Conservation (phyloP, 1,140 invertebrate genomes). For the Aphelenchoides fujianensis region DNA sequence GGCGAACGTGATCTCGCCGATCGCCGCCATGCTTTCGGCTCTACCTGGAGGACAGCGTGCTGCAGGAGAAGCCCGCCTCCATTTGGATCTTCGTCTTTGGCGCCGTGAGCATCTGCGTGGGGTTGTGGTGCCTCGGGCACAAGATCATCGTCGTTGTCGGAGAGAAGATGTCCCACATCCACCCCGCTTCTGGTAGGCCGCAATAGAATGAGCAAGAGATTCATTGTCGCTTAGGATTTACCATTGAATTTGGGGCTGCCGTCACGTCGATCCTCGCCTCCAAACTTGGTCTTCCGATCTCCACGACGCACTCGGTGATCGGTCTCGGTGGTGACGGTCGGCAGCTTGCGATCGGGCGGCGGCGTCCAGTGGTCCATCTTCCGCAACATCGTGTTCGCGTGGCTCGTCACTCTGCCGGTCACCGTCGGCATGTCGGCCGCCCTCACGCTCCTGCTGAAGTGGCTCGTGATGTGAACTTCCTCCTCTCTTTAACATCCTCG, state of each 20-base stretch:
- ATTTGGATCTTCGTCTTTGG: slow-evolving; percentile 74
- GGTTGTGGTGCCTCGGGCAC: slow-evolving; percentile 88
- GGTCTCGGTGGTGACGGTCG: slow-evolving; percentile 35
- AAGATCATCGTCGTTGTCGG: slow-evolving; percentile 92
- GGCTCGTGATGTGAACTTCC: too few species aligned
- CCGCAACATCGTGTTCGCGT: slow-evolving; percentile 86
- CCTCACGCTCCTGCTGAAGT: slow-evolving; percentile 17
- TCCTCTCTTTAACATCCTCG: too few species aligned
- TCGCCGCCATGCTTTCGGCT: slow-evolving; percentile 32
- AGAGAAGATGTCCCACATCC: slow-evolving; percentile 88
- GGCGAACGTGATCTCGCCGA: slow-evolving; percentile 42
- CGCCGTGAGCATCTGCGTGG: slow-evolving; percentile 86
- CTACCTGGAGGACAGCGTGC: slow-evolving; percentile 26
- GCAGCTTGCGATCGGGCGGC: slow-evolving; percentile 31
- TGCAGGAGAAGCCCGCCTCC: slow-evolving; percentile 34
- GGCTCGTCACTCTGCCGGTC: slow-evolving; percentile 88
- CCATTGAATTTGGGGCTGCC: slow-evolving; percentile 57
- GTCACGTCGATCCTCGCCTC: slow-evolving; percentile 84
- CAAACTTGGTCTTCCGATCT: slow-evolving; percentile 89
- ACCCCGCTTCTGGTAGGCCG: too few species aligned
- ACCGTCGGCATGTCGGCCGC: slow-evolving; percentile 70
- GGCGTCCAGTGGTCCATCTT: slow-evolving; percentile 58
- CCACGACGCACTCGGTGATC: slow-evolving; percentile 96
- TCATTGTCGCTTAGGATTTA: slow-evolving; percentile 38
- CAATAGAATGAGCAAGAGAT: not conserved